phyloP scores from a whole-genome alignment of 2,113 vertebrate species.

The Xenopus laevis region DNA sequence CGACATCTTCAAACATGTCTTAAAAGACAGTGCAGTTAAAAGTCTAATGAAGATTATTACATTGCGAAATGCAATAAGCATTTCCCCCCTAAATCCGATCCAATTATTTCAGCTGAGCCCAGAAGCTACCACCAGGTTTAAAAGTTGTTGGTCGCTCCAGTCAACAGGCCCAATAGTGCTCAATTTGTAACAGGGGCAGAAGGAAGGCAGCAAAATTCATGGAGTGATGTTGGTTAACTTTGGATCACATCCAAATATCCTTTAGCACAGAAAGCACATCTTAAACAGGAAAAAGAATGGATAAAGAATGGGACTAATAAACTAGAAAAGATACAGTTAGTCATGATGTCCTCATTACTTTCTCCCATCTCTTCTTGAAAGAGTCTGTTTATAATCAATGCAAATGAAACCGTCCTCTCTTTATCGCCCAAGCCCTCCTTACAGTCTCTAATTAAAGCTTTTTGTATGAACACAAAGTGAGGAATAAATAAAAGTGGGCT shows the following conservation, averaged over 20 bases:
- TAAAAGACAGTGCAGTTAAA: too few relatives aligned
- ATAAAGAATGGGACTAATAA: background rate
- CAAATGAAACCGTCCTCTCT: slow-evolving; percentile 72
- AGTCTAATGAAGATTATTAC: too few relatives aligned
- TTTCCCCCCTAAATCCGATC: too few relatives aligned
- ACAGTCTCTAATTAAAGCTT: slow-evolving; percentile 82
- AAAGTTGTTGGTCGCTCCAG: too few relatives aligned
- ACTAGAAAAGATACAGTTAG: slow-evolving; percentile 32
- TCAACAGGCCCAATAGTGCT: too few relatives aligned
- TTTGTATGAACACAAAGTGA: slow-evolving; percentile 85
- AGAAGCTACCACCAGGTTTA: too few relatives aligned
- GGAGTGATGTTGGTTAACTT: too few relatives aligned
- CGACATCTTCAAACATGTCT: too few relatives aligned
- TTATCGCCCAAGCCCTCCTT: slow-evolving; percentile 80
- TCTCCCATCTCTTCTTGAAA: slow-evolving; percentile 49
- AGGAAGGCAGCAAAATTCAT: too few relatives aligned
- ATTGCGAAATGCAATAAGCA: too few relatives aligned
- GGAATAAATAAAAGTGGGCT: slow-evolving; percentile 74
- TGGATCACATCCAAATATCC: background rate
- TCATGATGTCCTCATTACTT: slow-evolving; percentile 37
- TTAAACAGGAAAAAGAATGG: slow-evolving; percentile 19
- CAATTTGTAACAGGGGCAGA: too few relatives aligned
- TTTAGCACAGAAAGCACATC: background rate
- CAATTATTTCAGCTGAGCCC: too few relatives aligned
- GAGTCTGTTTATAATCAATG: slow-evolving; percentile 67